These are phyloP conservation scores for Cebus imitator DNA, from an alignment of 2,113 vertebrate genomes.

Conservation along the genomic window DNA sequence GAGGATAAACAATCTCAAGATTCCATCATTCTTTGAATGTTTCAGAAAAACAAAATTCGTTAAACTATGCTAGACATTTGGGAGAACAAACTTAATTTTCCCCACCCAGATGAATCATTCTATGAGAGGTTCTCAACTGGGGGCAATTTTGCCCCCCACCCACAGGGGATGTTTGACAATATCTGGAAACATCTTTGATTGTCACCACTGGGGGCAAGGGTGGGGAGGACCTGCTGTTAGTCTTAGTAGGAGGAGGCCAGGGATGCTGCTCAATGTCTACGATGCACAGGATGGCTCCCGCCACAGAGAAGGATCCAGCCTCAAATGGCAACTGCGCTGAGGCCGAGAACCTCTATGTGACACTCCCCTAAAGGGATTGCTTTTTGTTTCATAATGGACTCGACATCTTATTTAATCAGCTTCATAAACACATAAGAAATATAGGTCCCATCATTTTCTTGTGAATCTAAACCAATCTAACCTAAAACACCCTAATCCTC, in stretches of 20 bases:
- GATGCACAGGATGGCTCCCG: rapidly evolving
- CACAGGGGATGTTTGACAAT: background rate
- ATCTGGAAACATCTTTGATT: background rate
- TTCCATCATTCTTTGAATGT: background rate
- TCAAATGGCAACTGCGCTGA: rapidly evolving
- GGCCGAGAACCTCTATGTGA: rapidly evolving
- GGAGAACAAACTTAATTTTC: background rate
- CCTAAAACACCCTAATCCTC: too few relatives aligned
- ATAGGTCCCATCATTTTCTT: background rate
- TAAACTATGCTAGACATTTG: background rate
- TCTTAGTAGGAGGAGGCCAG: rapidly evolving
- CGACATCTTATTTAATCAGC: background rate
- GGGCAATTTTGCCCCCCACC: too few relatives aligned
- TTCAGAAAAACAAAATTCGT: background rate
- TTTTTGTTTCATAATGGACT: background rate
- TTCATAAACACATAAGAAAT: background rate
- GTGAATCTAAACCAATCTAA: background rate
- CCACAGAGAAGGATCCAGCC: rapidly evolving
- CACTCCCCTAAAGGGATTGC: background rate
- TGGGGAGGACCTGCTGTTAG: rapidly evolving
- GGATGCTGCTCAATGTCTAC: rapidly evolving
- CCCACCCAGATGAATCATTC: background rate
- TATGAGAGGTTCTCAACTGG: background rate
- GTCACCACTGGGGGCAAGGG: background rate
- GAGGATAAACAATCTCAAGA: background rate